phyloP scores from a whole-genome alignment of 2,113 vertebrate genomes.

The Microtus montanus region DNA sequence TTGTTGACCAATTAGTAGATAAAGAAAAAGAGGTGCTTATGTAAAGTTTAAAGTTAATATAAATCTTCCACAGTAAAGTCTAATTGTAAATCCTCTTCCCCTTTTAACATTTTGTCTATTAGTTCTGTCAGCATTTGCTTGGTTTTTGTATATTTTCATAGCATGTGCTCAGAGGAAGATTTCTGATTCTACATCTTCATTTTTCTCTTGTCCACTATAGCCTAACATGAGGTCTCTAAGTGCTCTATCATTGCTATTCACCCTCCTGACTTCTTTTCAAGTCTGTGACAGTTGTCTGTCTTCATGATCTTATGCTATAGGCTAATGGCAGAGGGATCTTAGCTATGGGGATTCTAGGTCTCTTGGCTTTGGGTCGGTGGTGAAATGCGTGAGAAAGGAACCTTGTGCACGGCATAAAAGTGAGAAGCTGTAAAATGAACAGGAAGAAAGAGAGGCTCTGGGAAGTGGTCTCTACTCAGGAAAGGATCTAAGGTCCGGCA shows the following conservation, averaged over 20 bases:
- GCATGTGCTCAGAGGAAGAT: background rate
- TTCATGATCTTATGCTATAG: background rate
- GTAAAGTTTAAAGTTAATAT: constrained; percentile 3
- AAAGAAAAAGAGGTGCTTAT: background rate
- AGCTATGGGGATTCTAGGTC: background rate
- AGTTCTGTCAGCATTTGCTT: background rate
- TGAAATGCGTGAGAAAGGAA: background rate
- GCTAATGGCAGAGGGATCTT: background rate
- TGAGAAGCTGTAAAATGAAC: background rate
- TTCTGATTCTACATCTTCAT: background rate
- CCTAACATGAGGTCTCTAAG: background rate
- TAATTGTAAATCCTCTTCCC: background rate
- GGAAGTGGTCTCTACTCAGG: background rate
- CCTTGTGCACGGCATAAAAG: background rate
- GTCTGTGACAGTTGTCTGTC: background rate
- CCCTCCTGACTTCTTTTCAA: background rate
- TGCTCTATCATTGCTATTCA: background rate
- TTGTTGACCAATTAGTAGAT: background rate
- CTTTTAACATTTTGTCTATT: background rate
- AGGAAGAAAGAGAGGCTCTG: background rate
- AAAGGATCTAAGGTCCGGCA: background rate
- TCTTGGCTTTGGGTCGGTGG: background rate
- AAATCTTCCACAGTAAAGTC: background rate
- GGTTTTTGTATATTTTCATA: background rate
- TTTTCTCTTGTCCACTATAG: background rate